phyloP scores from a whole-genome alignment of 2,797 vertebrate genomes.

The Gastrophryne carolinensis region DNA sequence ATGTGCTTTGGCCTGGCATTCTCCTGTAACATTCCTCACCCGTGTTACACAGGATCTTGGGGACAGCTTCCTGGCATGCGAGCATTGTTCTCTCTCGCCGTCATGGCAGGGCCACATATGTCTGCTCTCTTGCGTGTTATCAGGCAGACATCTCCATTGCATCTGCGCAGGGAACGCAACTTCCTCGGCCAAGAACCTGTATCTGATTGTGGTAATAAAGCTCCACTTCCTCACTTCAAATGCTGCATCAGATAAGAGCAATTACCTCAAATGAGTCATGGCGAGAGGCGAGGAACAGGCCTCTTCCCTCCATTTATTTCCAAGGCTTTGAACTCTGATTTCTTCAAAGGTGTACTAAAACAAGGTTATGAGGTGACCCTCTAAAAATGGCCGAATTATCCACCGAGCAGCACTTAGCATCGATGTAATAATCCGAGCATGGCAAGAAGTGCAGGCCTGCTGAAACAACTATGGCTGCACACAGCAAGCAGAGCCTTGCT shows the following conservation, averaged over 20 bases:
- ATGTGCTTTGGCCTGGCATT: no score
- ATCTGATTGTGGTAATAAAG: slow-evolving; percentile 87
- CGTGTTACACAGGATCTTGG: background rate
- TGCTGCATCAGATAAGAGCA: slow-evolving; percentile 82
- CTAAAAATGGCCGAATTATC: slow-evolving; percentile 77
- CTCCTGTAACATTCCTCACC: background rate
- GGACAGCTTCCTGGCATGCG: background rate
- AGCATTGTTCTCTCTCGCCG: slow-evolving; percentile 65
- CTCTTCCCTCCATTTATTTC: slow-evolving; percentile 44
- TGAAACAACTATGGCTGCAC: no score
- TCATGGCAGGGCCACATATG: slow-evolving; percentile 73
- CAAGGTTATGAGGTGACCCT: slow-evolving; percentile 74
- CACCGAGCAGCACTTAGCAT: slow-evolving; percentile 70
- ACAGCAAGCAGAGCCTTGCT: no score
- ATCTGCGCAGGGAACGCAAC: slow-evolving; percentile 80
- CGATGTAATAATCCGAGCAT: slow-evolving; percentile 14
- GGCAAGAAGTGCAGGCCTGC: no score
- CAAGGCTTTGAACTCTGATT: slow-evolving; percentile 79
- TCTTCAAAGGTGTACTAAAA: slow-evolving; percentile 82
- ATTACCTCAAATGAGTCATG: slow-evolving; percentile 85
- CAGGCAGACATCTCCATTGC: slow-evolving; percentile 72
- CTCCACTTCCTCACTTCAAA: slow-evolving; percentile 79
- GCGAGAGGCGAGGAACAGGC: slow-evolving; percentile 71
- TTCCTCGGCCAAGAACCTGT: slow-evolving; percentile 81
- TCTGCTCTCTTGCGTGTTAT: slow-evolving; percentile 78